Percentiles rank a stretch among this genome's conserved stretches.
phyloP scores from a whole-genome alignment of 2,113 vertebrate genomes.

The Chloropsis hardwickii region DNA sequence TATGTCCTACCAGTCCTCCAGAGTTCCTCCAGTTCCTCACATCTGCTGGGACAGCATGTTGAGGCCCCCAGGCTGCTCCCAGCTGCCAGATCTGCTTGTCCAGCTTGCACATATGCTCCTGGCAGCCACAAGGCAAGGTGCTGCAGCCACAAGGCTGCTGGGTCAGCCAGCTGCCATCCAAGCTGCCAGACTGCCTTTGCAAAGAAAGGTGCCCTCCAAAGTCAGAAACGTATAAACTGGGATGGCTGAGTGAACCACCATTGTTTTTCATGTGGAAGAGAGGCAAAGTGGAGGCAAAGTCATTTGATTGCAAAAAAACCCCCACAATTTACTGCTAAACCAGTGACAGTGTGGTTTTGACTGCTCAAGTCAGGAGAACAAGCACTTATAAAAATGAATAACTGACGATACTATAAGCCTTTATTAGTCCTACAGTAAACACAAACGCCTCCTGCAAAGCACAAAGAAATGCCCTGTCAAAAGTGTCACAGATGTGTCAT shows the following conservation, averaged over 20 bases:
- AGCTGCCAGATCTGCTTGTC: neutral
- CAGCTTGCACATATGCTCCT: accelerated
- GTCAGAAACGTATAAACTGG: neutral
- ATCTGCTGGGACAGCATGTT: accelerated
- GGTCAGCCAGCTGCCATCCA: accelerated
- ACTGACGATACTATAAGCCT: neutral
- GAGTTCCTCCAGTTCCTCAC: neutral
- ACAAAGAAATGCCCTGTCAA: neutral
- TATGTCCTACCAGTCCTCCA: neutral
- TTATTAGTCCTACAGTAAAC: neutral
- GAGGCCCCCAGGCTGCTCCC: neutral
- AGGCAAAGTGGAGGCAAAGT: neutral
- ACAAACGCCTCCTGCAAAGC: neutral
- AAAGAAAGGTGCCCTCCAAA: neutral
- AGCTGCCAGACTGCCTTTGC: neutral
- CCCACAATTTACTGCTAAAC: neutral
- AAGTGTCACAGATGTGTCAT: accelerated
- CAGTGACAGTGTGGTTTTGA: neutral
- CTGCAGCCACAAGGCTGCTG: neutral
- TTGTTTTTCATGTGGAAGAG: neutral
- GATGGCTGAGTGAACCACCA: neutral
- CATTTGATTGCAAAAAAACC: neutral
- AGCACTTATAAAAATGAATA: conserved; percentile 1
- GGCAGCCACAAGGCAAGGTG: neutral
- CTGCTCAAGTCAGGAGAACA: neutral